phyloP scores from a whole-genome alignment of 2,888 invertebrate genomes.

The Hetaerina titia region DNA sequence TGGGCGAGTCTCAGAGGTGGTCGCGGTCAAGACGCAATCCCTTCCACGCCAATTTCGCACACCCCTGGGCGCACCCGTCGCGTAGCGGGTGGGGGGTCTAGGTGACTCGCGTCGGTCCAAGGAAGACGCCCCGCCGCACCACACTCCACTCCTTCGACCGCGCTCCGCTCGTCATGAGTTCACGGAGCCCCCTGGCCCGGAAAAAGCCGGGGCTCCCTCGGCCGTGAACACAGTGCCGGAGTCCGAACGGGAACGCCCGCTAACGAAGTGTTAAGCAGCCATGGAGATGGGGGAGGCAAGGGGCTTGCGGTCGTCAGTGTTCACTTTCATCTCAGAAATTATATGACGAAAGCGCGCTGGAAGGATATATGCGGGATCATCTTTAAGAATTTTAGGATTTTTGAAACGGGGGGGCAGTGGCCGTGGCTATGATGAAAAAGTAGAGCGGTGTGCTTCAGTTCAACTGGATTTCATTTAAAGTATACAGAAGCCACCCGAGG shows the following conservation, averaged over 20 bases:
- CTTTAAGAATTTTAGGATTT: no score
- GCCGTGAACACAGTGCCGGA: not conserved
- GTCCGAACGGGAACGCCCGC: not conserved
- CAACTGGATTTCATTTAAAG: no score
- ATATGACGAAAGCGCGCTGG: no score
- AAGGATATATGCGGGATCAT: no score
- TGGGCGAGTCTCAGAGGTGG: not conserved
- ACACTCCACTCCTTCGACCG: not conserved
- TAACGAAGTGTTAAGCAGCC: not conserved
- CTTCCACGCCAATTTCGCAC: not conserved
- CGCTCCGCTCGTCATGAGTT: not conserved
- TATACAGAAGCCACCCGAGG: no score
- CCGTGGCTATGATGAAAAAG: no score
- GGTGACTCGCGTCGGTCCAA: no score
- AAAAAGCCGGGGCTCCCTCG: not conserved
- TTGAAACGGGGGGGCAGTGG: no score
- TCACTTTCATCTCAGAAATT: no score
- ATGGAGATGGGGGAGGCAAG: not conserved
- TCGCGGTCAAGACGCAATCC: not conserved
- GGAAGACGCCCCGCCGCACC: not conserved
- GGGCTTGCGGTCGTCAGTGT: no score
- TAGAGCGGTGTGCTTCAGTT: no score
- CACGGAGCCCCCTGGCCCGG: not conserved
- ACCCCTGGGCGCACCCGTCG: not conserved
- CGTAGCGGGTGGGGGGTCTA: no score